These are phyloP conservation scores for Hippocampus comes DNA, from an alignment of 2,113 vertebrate species.

Conservation along the genomic window DNA sequence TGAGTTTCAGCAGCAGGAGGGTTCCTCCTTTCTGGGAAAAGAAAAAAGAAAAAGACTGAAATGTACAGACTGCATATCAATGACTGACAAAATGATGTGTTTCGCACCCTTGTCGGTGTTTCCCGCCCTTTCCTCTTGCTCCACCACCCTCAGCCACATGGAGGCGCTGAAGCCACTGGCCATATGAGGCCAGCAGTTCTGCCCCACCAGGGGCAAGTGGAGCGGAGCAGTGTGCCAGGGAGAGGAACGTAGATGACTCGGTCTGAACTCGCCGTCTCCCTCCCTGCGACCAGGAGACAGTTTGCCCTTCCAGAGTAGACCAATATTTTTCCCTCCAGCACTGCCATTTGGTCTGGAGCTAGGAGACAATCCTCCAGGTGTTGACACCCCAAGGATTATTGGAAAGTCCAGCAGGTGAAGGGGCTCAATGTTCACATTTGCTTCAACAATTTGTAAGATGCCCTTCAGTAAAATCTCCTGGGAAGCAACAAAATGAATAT, in stretches of 20 bases:
- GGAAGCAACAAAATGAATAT: constrained; percentile 25
- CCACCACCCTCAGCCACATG: constrained; percentile 80
- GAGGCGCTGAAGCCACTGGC: constrained; percentile 92
- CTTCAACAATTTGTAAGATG: constrained; percentile 83
- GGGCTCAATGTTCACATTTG: constrained; percentile 78
- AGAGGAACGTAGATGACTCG: constrained; percentile 75
- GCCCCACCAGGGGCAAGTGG: constrained; percentile 88
- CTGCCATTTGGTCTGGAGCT: constrained; percentile 67
- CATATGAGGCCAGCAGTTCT: constrained; percentile 98
- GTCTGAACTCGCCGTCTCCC: constrained; percentile 57
- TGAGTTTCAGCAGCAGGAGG: constrained; percentile 58
- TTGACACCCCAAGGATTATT: constrained; percentile 62
- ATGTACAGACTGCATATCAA: constrained; percentile 1
- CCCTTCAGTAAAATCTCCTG: constrained; percentile 89
- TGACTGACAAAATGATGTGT: background rate
- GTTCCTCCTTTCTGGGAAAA: constrained; percentile 73
- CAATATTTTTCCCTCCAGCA: constrained; percentile 57
- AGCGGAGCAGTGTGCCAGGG: constrained; percentile 91
- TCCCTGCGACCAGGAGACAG: constrained; percentile 74
- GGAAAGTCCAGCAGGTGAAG: constrained; percentile 88
- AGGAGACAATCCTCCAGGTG: constrained; percentile 47
- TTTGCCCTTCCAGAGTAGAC: constrained; percentile 71
- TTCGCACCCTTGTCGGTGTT: constrained; percentile 69
- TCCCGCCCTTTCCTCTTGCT: constrained; percentile 51
- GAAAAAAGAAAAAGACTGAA: constrained; percentile 12